phyloP scores from a whole-genome alignment of 1,140 invertebrate genomes.

The Nomia melanderi region DNA sequence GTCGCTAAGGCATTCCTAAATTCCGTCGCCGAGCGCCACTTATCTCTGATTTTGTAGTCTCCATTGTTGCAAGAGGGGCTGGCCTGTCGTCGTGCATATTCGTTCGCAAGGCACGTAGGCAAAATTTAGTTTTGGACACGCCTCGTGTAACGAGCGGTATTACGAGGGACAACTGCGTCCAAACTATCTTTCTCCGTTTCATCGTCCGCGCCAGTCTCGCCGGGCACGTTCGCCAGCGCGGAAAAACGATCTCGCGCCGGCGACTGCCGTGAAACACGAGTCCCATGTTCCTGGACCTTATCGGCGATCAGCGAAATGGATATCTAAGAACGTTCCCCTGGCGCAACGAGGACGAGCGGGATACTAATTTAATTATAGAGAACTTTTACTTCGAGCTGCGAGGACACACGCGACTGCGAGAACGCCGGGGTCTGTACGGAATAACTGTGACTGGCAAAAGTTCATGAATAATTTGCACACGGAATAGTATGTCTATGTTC shows the following conservation, averaged over 20 bases:
- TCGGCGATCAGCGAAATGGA: background rate
- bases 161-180: slow-evolving; percentile 28
- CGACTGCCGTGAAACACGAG: background rate
- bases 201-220: background rate
- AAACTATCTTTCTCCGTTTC: slow-evolving; percentile 20
- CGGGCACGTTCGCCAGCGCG: background rate
- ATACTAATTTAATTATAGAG: background rate
- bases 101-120: slow-evolving; percentile 40
- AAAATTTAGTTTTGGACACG: slow-evolving; percentile 57
- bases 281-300: background rate
- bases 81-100: slow-evolving; percentile 43
- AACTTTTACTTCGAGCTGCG: background rate
- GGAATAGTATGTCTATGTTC: no score
- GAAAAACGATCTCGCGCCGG: background rate
- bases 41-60: slow-evolving; percentile 69
- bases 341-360: no score
- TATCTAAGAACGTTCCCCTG: background rate
- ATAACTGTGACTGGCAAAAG: no score
- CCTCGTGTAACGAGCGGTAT: slow-evolving; percentile 45
- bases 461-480: no score
- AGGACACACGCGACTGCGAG: background rate
- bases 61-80: slow-evolving; percentile 55
- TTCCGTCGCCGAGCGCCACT: slow-evolving; percentile 59
- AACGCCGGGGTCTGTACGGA: no score
- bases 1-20: slow-evolving; percentile 56